phyloP scores from a whole-genome alignment of 1,140 invertebrate genomes.

The Elymnias hypermnestra region DNA sequence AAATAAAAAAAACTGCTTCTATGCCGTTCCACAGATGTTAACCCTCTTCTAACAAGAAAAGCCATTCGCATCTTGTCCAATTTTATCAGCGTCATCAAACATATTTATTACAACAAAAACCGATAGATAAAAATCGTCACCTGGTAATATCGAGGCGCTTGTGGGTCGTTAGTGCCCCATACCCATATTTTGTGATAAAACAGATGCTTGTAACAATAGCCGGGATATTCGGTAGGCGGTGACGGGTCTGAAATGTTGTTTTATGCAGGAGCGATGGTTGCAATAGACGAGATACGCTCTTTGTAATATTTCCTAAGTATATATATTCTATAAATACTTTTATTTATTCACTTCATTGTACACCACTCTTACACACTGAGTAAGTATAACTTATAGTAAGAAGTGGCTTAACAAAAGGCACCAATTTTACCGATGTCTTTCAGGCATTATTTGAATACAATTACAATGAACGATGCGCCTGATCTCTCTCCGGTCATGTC shows the following conservation, averaged over 20 bases:
- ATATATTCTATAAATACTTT: no score
- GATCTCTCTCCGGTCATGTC: no score
- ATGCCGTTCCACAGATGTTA: conserved; percentile 11
- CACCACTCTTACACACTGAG: no score
- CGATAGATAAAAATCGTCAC: conserved; percentile 46
- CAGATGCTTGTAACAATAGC: conserved; percentile 62
- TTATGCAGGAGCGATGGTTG: conserved; percentile 25
- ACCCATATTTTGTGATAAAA: conserved; percentile 37
- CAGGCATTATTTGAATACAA: no score
- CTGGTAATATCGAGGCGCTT: conserved; percentile 25
- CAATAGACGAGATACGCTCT: conserved; percentile 30
- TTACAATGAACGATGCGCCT: no score
- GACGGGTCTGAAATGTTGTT: conserved; percentile 39
- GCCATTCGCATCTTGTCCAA: conserved; percentile 13
- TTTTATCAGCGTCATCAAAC: conserved; percentile 28
- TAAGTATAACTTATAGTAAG: no score
- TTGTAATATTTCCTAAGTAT: no score
- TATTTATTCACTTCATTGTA: no score
- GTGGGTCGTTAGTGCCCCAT: conserved; percentile 37
- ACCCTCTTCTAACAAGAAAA: conserved; percentile 10
- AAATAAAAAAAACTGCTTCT: not conserved
- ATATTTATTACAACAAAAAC: conserved; percentile 31
- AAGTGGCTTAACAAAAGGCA: no score
- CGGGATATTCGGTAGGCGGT: conserved; percentile 65
- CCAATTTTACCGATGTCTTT: no score